Conservation (phyloP, 2,888 invertebrate species). For the Megamerina dolium region DNA sequence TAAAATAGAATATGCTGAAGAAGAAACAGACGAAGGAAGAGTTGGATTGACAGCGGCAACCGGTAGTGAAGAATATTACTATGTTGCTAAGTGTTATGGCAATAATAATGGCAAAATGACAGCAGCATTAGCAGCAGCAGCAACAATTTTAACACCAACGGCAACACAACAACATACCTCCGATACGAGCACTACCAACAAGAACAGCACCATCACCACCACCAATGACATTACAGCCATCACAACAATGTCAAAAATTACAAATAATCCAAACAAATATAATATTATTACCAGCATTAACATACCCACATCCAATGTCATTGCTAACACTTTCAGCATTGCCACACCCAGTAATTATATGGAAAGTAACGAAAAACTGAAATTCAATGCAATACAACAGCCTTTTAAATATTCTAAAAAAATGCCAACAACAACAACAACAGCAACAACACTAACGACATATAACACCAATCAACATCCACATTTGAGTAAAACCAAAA, state of each 20-base stretch:
- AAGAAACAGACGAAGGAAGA: background rate
- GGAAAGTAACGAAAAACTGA: background rate
- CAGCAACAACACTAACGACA: background rate
- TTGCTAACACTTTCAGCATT: background rate
- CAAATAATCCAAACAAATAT: background rate
- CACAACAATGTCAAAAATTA: background rate
- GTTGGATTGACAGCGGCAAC: background rate
- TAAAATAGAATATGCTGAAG: background rate
- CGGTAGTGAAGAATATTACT: background rate
- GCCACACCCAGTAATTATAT: background rate
- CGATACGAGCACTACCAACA: too few relatives aligned
- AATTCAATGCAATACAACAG: constrained; percentile 6
- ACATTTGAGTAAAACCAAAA: constrained; percentile 1
- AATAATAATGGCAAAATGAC: background rate
- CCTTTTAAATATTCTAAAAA: constrained; percentile 9
- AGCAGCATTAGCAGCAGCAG: constrained; percentile 3
- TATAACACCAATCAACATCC: constrained; percentile 14
- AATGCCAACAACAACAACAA: constrained; percentile 8
- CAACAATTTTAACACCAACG: background rate
- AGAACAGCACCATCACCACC: constrained; percentile 1
- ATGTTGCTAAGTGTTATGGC: too few relatives aligned
- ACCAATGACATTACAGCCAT: background rate
- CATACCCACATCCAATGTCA: background rate
- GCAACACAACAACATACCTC: background rate
- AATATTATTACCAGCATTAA: background rate